Evolutionary conservation across 2,888 invertebrate species (phyloP).

Genomic region (Cephus spinipes): DNA sequence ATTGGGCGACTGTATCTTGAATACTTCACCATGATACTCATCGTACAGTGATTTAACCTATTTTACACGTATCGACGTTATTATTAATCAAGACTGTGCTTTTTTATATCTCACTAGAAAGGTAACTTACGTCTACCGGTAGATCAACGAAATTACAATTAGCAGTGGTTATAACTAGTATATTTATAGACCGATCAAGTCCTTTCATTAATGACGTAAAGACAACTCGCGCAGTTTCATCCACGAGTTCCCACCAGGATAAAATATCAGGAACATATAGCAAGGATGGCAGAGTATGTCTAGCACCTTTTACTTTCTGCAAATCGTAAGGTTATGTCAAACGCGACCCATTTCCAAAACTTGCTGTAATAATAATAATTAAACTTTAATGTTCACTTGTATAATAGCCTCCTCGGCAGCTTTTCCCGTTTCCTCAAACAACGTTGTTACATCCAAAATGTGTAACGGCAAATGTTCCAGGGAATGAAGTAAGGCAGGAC

Average conservation of each 20-base stretch:
- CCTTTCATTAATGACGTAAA: constrained; percentile 56
- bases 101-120: not conserved
- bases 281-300: constrained; percentile 73
- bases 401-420: constrained; percentile 85
- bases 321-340: constrained; percentile 20
- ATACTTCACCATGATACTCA: constrained; percentile 54
- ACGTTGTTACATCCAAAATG: constrained; percentile 75
- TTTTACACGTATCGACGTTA: not conserved
- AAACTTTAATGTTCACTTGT: constrained; percentile 69
- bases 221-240: constrained; percentile 59
- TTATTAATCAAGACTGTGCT: not conserved
- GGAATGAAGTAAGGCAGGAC: constrained; percentile 81
- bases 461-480: constrained; percentile 81
- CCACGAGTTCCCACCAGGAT: constrained; percentile 63
- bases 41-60: constrained; percentile 55
- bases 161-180: constrained; percentile 58
- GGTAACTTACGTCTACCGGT: constrained; percentile 30
- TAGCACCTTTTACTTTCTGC: constrained; percentile 83
- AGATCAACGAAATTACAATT: constrained; percentile 42
- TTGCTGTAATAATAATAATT: not conserved
- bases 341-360: not conserved
- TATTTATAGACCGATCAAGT: constrained; percentile 56
- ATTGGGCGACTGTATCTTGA: constrained; percentile 45
- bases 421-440: constrained; percentile 74
- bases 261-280: constrained; percentile 60